Percentiles rank a stretch among this genome's conserved stretches.
Conservation (phyloP, 1,140 invertebrate species). For the Telenomus remus region DNA sequence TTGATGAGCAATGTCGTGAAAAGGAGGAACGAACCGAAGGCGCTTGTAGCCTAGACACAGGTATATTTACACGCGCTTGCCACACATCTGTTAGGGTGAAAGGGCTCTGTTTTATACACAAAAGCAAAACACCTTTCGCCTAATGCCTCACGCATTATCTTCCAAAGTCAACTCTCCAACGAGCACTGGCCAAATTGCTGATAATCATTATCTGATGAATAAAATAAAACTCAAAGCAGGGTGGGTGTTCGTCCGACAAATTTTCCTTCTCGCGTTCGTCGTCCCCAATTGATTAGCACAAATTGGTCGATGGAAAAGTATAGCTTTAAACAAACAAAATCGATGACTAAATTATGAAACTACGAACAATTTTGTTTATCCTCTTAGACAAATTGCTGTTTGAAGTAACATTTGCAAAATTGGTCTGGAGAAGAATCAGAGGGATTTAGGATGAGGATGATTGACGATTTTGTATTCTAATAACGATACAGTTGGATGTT, state of each 20-base stretch:
- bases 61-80: conserved; percentile 64
- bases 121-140: conserved; percentile 45
- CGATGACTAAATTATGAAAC: no score
- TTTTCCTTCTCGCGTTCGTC: no score
- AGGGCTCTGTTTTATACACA: conserved; percentile 49
- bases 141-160: conserved; percentile 22
- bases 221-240: conserved; percentile 4
- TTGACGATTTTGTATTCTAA: conserved; percentile 7
- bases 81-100: conserved; percentile 62
- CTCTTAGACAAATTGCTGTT: no score
- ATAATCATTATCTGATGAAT: conserved; percentile 35
- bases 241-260: not conserved
- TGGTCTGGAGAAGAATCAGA: no score
- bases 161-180: conserved; percentile 38
- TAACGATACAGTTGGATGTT: conserved; percentile 42
- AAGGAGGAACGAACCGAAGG: conserved; percentile 44
- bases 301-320: no score
- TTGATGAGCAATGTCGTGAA: conserved; percentile 68
- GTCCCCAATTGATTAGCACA: no score
- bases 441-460: conserved; percentile 1
- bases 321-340: no score
- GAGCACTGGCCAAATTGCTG: conserved; percentile 13
- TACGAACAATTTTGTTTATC: no score
- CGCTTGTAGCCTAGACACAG: conserved; percentile 57
- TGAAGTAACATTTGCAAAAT: no score